Evolutionary conservation across 2,888 invertebrate species (phyloP), one percentile per base, ranked within the genome.

Genomic region (Epirrhoe tristata): DNA sequence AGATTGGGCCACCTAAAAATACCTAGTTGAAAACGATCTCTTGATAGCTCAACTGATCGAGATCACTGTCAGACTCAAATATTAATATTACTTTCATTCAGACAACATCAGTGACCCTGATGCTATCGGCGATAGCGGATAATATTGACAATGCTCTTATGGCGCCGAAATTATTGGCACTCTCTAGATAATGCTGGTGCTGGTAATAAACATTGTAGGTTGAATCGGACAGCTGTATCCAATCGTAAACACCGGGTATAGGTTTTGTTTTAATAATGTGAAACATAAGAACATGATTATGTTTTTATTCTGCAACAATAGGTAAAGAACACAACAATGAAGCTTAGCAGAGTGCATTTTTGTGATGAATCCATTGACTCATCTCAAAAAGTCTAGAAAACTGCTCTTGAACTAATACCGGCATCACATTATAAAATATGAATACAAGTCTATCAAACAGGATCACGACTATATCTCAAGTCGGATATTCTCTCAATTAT

Each of bases 101-200:
- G 39, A 43, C 1, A 24, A 43, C 12, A 43, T 12, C 39, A 10
- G 12, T 43, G 39, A 43, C 10, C 39, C 39, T 12, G 39, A 43
- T 43, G 39, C 12, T 43, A 85, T 85, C 82, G 62, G 24, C 52
- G 79, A 83, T 86, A 82, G 76, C 66, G 63, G 58, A 63, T 70
- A 74, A 80, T 85, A 80, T 83, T 81, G 77, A 78, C 79, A 74
- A 62, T 70, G 69, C 75, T 76, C 75, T 80, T 67, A 59, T 63
- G 56, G 36, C 31, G 52, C 43, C 72, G 36, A 72, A 73, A 83
- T 81, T 82, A 81, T 52, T 67, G 61, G 56, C 62, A 58, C 62
- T 66, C 58, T 46, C 51, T 16, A 50, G 64, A 68, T 68, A 68
- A 34, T 63, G 53, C 12, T 12, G 39, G 39, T 43, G 10, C 7